Conservation (phyloP, 2,888 invertebrate genomes). For the Notodonta dromedarius region DNA sequence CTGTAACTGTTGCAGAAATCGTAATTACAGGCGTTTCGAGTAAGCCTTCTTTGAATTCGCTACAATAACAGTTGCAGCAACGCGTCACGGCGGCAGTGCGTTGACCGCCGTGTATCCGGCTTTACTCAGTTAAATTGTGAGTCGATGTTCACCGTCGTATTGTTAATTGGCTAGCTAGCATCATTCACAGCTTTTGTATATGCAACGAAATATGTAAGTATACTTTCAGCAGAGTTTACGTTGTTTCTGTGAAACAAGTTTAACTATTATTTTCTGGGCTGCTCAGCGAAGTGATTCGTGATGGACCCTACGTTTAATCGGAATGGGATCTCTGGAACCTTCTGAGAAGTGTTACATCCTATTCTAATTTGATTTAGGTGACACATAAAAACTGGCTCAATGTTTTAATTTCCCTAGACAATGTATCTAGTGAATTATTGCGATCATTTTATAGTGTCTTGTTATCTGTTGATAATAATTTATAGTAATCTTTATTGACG, state of each 20-base stretch:
- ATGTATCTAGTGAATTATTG: conserved; percentile 8
- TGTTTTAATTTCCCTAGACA: neutral
- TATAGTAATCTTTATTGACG: conserved; percentile 33
- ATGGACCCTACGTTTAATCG: neutral
- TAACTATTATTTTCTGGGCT: conserved; percentile 22
- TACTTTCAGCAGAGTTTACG: conserved; percentile 37
- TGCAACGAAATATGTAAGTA: conserved; percentile 67
- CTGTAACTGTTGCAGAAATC: neutral
- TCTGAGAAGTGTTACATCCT: neutral
- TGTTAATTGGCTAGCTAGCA: conserved; percentile 42
- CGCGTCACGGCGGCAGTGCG: neutral
- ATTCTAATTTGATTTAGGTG: neutral
- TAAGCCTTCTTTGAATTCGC: too few species aligned
- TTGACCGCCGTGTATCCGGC: neutral
- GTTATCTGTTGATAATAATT: conserved; percentile 38
- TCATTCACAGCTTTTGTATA: conserved; percentile 60
- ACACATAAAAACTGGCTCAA: neutral
- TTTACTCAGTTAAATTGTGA: conserved; percentile 13
- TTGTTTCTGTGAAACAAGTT: conserved; percentile 56
- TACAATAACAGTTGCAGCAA: neutral
- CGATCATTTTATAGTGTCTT: conserved; percentile 24
- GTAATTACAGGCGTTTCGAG: too few species aligned
- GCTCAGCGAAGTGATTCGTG: conserved; percentile 18
- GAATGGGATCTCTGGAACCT: neutral
- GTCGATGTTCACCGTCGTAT: conserved; percentile 40